Evolutionary conservation across 2,113 vertebrate genomes (phyloP).

Genomic region (Helogale parvula): DNA sequence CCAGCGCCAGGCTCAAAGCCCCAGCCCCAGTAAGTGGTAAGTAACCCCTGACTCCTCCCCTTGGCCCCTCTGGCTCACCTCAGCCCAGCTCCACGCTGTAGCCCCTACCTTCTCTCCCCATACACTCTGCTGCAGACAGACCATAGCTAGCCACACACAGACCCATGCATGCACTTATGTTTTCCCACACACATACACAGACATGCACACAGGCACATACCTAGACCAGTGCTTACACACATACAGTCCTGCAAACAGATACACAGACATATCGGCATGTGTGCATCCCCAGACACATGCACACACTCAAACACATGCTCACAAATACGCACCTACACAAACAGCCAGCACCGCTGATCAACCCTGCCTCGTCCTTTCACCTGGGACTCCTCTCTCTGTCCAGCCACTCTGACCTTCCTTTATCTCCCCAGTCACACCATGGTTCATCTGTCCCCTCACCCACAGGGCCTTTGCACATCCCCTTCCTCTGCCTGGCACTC

Average conservation of each 20-base stretch:
- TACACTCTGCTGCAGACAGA: not conserved
- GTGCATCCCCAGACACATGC: not conserved
- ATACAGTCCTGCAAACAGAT: not conserved
- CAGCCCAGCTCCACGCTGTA: not conserved
- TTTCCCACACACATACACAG: not conserved
- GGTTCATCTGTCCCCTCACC: not conserved
- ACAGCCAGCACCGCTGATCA: not conserved
- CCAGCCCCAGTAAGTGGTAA: not conserved
- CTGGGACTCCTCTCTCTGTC: not conserved
- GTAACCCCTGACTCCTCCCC: too few relatives aligned
- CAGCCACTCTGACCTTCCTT: not conserved
- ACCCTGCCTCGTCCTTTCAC: not conserved
- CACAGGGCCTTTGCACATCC: not conserved
- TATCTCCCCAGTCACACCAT: not conserved
- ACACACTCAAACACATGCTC: too few relatives aligned
- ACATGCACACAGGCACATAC: not conserved
- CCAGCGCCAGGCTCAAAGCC: not conserved
- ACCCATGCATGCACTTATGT: accelerated
- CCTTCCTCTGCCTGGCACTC: not conserved
- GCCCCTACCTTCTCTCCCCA: not conserved
- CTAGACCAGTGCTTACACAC: not conserved
- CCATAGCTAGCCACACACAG: accelerated
- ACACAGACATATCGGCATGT: too few relatives aligned
- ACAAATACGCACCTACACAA: not conserved
- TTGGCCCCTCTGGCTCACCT: not conserved